These are phyloP conservation scores for Megalopta genalis DNA, from an alignment of 1,140 invertebrate genomes.

Conservation along the genomic window DNA sequence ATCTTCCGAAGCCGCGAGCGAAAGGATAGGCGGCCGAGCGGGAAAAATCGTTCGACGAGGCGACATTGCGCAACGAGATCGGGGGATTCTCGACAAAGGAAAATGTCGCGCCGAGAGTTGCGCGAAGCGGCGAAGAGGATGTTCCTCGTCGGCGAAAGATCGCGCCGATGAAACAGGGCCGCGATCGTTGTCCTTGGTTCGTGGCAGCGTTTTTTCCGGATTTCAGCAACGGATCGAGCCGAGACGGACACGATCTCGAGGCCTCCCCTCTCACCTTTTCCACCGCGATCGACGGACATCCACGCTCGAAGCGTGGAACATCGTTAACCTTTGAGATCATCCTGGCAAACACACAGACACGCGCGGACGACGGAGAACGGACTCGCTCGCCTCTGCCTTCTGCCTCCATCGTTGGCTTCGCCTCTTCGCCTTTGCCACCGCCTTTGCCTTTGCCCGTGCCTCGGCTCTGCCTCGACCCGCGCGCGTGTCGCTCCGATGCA, in stretches of 20 bases:
- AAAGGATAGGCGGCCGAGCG: too few species aligned
- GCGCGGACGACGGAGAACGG: not conserved
- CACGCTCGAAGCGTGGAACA: slow-evolving; percentile 59
- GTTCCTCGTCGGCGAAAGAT: not conserved
- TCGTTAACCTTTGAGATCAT: slow-evolving; percentile 73
- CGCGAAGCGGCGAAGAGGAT: not conserved
- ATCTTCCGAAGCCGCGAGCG: too few species aligned
- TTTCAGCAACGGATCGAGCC: slow-evolving; percentile 23
- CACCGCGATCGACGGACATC: slow-evolving; percentile 7
- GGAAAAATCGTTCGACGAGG: not conserved
- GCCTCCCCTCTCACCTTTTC: slow-evolving; percentile 37
- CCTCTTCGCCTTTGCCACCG: too few species aligned
- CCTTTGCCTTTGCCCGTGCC: too few species aligned
- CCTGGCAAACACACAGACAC: not conserved
- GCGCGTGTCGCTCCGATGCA: slow-evolving; percentile 43
- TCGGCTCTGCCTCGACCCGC: not conserved
- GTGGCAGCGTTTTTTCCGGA: slow-evolving; percentile 27
- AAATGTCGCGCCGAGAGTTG: slow-evolving; percentile 21
- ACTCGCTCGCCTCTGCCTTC: too few species aligned
- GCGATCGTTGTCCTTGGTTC: slow-evolving; percentile 32
- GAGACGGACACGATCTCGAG: too few species aligned
- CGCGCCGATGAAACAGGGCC: not conserved
- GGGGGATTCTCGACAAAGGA: not conserved
- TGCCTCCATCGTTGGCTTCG: too few species aligned
- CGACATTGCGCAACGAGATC: slow-evolving; percentile 8